Evolutionary conservation across 2,797 vertebrate species (phyloP).

Genomic region (Megalops cyprinoides): DNA sequence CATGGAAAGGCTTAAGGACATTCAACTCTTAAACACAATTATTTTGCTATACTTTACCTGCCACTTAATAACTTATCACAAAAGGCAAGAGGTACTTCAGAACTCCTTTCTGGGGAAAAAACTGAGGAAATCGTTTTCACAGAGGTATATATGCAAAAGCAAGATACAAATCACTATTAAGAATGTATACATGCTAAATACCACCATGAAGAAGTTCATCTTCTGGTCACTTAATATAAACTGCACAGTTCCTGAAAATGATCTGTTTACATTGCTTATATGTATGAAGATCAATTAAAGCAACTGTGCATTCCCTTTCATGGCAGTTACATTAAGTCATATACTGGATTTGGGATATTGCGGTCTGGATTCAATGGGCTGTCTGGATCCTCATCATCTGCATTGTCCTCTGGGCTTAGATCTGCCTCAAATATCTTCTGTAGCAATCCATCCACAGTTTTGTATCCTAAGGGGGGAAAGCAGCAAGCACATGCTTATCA

Average conservation of each 20-base stretch:
- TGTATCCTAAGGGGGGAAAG: slow-evolving; percentile 75
- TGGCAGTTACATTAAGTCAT: slow-evolving; percentile 50
- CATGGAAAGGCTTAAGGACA: too few relatives aligned
- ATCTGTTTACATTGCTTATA: too few relatives aligned
- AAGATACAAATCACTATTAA: slow-evolving; percentile 25
- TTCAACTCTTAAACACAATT: background rate
- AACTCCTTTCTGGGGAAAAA: background rate
- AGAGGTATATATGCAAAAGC: slow-evolving; percentile 30
- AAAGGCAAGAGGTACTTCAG: background rate
- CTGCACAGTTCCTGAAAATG: slow-evolving; percentile 9
- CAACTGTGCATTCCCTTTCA: background rate
- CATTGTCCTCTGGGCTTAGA: slow-evolving; percentile 79
- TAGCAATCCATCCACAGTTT: slow-evolving; percentile 86
- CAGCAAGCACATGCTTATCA: background rate
- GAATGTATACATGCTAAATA: slow-evolving; percentile 44
- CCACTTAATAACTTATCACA: background rate
- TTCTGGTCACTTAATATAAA: slow-evolving; percentile 22
- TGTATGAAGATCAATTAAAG: background rate
- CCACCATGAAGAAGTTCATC: background rate
- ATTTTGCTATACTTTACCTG: background rate
- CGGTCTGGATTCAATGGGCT: slow-evolving; percentile 54
- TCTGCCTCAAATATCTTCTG: slow-evolving; percentile 93
- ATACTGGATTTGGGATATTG: slow-evolving; percentile 66
- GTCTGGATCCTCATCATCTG: slow-evolving; percentile 72
- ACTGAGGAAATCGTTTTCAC: background rate